Evolutionary conservation across 1,140 invertebrate genomes (phyloP).

Genomic region (Penaeus indicus): DNA sequence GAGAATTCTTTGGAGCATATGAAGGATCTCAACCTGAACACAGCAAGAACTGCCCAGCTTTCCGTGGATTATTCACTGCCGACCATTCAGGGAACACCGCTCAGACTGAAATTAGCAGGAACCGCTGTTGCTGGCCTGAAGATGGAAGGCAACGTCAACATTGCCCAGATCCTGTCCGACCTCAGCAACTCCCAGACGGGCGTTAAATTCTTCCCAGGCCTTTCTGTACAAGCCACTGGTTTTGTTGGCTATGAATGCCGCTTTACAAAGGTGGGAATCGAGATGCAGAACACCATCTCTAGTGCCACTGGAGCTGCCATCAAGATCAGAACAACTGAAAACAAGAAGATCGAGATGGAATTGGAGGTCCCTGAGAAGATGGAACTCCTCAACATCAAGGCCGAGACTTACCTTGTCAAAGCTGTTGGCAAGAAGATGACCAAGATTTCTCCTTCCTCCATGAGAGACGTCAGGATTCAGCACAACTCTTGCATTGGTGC

Average conservation of each 20-base stretch:
- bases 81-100: constrained; percentile 42
- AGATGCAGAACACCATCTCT: constrained; percentile 23
- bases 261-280: background rate
- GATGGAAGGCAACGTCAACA: background rate
- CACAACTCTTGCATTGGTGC: background rate
- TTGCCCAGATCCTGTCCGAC: background rate
- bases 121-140: constrained; percentile 21
- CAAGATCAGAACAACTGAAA: background rate
- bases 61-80: constrained; percentile 30
- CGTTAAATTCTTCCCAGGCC: background rate
- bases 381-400: constrained; percentile 30
- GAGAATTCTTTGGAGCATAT: background rate
- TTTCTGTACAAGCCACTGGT: background rate
- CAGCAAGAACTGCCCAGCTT: background rate
- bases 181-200: background rate
- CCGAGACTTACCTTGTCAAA: constrained; percentile 44
- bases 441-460: constrained; percentile 31
- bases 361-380: constrained; percentile 31
- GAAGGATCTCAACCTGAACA: constrained; percentile 14
- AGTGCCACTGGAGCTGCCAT: constrained; percentile 23
- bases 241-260: constrained; percentile 2
- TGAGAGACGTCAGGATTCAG: constrained; percentile 39
- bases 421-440: background rate
- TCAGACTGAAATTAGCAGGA: constrained; percentile 22
- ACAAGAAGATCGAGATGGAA: constrained; percentile 1